Evolutionary conservation across 2,113 vertebrate species (phyloP), one percentile per base, ranked within the genome.

Genomic region (Willisornis vidua): DNA sequence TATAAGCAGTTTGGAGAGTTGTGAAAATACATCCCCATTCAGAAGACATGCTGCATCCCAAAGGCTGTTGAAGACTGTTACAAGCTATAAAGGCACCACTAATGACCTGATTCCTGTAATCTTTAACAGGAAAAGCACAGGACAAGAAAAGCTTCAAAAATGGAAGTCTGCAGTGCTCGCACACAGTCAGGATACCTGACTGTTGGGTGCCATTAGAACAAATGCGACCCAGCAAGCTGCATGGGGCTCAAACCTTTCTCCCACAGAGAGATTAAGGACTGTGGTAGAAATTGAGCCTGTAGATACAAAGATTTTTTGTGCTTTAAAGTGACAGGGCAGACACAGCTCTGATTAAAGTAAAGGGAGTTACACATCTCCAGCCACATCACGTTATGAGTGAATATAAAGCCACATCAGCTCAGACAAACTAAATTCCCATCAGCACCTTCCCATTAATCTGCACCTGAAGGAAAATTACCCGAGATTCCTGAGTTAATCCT

Each of bases 381-480:
- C 57, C 48, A 22, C 41, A 58, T 7, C 19, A 18, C 14, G 0
- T 77, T 80, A 51, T 43, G 52, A 86, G 39, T 29, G 33, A 92
- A 62, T 18, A 33, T 19, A 81, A 81, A 74, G 11, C 51, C 24
- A 16, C 7, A 2, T 26, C 73, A 94, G 65, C 55, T 92, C 86
- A 92, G 59, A 70, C 54, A 76, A 90, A 82, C 52, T 46, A 43
- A 93, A 92, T 85, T 58, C 65, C 65, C 80, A 79, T 89, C 86
- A 89, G 52, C 70, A 81, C 35, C 39, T 89, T 86, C 24, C 65
- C 65, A 72, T 91, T 95, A 95, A 94, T 90, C 80, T 43, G 6
- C 84, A 84, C 52, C 80, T 87, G 66, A 92, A 87, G 65, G 76
- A 75, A 95, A 87, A 94, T 75, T 45, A 89, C 61, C 57, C n/a